Evolutionary conservation across 1,140 invertebrate genomes (phyloP).

Genomic region (Drosophila kikkawai): DNA sequence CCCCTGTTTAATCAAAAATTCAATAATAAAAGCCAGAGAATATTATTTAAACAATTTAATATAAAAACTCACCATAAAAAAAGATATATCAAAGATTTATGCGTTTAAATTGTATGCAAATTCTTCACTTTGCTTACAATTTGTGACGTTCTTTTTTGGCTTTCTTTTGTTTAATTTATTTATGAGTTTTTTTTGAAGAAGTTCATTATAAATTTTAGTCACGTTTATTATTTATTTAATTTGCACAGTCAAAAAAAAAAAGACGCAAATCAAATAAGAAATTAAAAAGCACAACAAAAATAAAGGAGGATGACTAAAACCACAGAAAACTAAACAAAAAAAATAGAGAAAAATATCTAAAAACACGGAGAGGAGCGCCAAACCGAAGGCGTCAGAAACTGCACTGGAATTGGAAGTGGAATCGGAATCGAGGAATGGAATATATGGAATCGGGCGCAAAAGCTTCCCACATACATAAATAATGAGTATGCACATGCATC

Average conservation of each 20-base stretch:
- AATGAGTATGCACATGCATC: constrained; percentile 36
- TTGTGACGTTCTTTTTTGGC: background rate
- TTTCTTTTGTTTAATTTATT: constrained; percentile 21
- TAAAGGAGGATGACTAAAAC: constrained; percentile 14
- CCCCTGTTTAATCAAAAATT: too few species aligned
- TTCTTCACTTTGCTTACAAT: constrained; percentile 3
- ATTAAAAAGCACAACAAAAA: constrained; percentile 7
- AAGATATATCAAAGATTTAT: background rate
- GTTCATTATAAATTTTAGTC: constrained; percentile 1
- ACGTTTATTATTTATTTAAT: constrained; percentile 46
- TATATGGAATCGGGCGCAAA: constrained; percentile 50
- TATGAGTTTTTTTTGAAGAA: constrained; percentile 4
- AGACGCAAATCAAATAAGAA: constrained; percentile 3
- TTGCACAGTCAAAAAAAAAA: constrained; percentile 15
- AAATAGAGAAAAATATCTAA: background rate
- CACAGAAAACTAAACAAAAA: constrained; percentile 13
- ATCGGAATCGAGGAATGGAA: constrained; percentile 38
- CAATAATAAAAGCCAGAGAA: background rate
- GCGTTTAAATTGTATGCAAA: background rate
- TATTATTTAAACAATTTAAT: background rate
- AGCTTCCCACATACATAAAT: constrained; percentile 58
- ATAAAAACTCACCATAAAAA: constrained; percentile 34
- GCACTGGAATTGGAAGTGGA: constrained; percentile 62
- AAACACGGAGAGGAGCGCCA: constrained; percentile 44
- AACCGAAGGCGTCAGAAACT: constrained; percentile 73